These are phyloP conservation scores for Nycticorax nycticorax DNA, from an alignment of 2,113 vertebrate genomes.

Conservation along the genomic window DNA sequence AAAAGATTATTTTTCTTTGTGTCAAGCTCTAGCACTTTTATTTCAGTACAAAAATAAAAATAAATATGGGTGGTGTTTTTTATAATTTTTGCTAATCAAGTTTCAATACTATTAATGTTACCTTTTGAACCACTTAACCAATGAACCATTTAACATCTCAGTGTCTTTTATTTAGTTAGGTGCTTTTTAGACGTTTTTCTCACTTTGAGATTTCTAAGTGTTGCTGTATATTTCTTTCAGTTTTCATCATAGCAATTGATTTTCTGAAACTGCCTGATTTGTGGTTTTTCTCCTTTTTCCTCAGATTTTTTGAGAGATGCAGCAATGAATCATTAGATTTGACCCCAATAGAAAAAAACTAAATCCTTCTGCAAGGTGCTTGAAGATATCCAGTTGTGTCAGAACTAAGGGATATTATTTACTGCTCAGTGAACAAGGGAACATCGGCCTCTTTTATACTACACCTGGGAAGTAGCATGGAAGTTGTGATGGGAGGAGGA, in stretches of 20 bases:
- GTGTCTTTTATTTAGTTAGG: neutral
- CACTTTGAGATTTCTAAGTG: neutral
- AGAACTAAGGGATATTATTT: neutral
- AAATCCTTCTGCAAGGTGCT: neutral
- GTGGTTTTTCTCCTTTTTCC: neutral
- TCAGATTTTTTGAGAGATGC: neutral
- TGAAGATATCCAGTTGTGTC: neutral
- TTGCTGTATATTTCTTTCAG: neutral
- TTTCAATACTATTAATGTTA: neutral
- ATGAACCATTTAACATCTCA: neutral
- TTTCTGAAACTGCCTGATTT: neutral
- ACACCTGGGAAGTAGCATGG: neutral
- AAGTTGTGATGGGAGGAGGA: neutral
- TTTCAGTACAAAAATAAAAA: neutral
- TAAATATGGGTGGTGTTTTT: neutral
- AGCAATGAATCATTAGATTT: neutral
- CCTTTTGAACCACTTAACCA: too few species aligned
- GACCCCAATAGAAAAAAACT: neutral
- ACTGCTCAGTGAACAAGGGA: neutral
- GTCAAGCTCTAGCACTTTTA: neutral
- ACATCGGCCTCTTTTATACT: neutral
- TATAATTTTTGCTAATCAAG: neutral
- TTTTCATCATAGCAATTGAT: neutral
- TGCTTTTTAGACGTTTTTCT: neutral
- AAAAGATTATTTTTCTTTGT: neutral